Evolutionary conservation across 2,888 invertebrate species (phyloP), one percentile per base, ranked within the genome.

Genomic region (Sepioteuthis lessoniana): DNA sequence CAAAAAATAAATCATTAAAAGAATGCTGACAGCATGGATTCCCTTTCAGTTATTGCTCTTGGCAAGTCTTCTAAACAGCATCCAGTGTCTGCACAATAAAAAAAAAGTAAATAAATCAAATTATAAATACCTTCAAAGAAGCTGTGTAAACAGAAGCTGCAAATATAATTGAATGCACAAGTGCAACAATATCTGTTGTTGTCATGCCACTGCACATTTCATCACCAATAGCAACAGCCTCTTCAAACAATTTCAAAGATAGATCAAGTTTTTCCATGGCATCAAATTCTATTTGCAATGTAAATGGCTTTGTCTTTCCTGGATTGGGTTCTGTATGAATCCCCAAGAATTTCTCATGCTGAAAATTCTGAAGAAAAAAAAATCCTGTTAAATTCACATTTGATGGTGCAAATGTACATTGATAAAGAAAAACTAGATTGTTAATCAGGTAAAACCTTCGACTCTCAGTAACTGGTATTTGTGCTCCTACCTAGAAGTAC

Each of bases 161-260:
- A 91, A 91, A 47, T 19, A 91, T 31, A 91, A 91, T 42, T 46
- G 91, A 46, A 46, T 91, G 16, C 8, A 91, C 46, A 46, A 91
- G 42, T 0, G 42, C 13, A n/a, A 47, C n/a, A 46, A 91, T 91
- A 8, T 91, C 46, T 28, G 38, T 7, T n/a, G 91, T 8, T n/a
- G 46, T 19, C 42, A 91, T 91, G 10, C 25, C 35, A 31, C 25
- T 47, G n/a, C 31, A 38, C n/a, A 19, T 42, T 38, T 91, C n/a
- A 42, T 91, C 38, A 46, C n/a, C 46, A 46, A 13, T 31, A 46
- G 76, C 42, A n/a, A 7, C 76, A n/a, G n/a, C 42, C n/a, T 91
- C 47, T 47, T 91, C 91, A 46, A 91, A 91, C 31, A 91, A n/a
- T 91, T 91, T 46, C 91, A 91, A 91, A 91, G 47, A 91, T n/a